These are phyloP conservation scores for Panzeria rudis DNA, from an alignment of 2,888 invertebrate species.

Conservation along the genomic window DNA sequence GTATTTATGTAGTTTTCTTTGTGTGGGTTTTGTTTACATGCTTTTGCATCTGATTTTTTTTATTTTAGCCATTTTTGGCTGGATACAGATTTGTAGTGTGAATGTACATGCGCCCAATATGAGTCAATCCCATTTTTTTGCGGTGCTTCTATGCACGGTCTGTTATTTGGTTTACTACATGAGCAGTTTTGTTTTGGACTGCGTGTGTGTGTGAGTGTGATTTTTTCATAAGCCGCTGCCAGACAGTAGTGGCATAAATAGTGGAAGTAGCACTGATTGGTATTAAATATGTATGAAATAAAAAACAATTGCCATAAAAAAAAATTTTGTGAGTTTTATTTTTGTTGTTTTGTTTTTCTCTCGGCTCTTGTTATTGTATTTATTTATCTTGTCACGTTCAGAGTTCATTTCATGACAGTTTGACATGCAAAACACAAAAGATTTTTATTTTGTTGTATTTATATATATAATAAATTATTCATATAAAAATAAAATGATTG, in stretches of 20 bases:
- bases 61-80: constrained; percentile 23
- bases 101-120: background rate
- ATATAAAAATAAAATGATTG: constrained; percentile 24
- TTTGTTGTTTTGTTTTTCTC: constrained; percentile 21
- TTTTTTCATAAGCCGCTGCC: constrained; percentile 67
- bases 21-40: constrained; percentile 19
- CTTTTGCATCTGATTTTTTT: background rate
- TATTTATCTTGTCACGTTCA: constrained; percentile 66
- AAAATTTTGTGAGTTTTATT: background rate
- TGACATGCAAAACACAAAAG: constrained; percentile 59
- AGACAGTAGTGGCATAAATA: constrained; percentile 62
- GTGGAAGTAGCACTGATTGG: constrained; percentile 56
- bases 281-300: constrained; percentile 36
- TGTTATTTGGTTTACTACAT: background rate
- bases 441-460: background rate
- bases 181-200: background rate
- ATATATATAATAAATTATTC: background rate
- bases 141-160: constrained; percentile 8
- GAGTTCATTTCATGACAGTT: constrained; percentile 73
- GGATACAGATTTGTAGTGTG: background rate
- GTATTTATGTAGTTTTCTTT: background rate
- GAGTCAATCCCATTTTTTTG: constrained; percentile 43
- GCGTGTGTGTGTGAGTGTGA: background rate
- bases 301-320: constrained; percentile 48
- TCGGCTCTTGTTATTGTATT: constrained; percentile 31